Evolutionary conservation across 2,888 invertebrate species (phyloP).

Genomic region (Xestoiulus laeticollis): DNA sequence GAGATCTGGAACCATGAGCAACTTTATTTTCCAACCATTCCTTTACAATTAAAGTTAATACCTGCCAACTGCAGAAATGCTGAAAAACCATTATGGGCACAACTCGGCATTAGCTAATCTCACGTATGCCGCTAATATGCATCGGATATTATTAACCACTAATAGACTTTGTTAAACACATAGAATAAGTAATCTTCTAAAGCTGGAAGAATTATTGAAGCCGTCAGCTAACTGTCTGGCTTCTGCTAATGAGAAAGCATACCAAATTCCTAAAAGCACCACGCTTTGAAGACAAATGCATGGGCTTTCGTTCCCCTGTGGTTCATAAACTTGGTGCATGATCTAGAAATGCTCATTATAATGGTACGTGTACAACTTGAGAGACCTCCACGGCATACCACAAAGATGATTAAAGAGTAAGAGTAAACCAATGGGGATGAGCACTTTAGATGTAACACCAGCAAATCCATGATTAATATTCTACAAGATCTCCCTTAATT

Average conservation of each 20-base stretch:
- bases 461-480: neutral
- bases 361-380: neutral
- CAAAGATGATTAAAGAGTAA: neutral
- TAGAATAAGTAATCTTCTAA: neutral
- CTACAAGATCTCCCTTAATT: neutral
- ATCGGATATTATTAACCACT: neutral
- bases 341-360: neutral
- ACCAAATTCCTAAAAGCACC: neutral
- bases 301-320: neutral
- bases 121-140: neutral
- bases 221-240: neutral
- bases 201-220: neutral
- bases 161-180: constrained; percentile 9
- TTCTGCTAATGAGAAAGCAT: neutral
- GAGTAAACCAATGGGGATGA: neutral
- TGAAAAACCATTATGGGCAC: no score
- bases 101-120: no score
- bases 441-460: neutral
- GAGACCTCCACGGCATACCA: neutral
- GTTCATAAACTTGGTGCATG: neutral
- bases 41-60: no score
- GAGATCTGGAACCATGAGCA: no score
- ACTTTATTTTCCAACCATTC: no score
- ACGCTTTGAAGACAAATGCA: neutral
- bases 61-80: no score